Evolutionary conservation across 1,140 invertebrate species (phyloP).

Genomic region (Wiebesia pumilae): DNA sequence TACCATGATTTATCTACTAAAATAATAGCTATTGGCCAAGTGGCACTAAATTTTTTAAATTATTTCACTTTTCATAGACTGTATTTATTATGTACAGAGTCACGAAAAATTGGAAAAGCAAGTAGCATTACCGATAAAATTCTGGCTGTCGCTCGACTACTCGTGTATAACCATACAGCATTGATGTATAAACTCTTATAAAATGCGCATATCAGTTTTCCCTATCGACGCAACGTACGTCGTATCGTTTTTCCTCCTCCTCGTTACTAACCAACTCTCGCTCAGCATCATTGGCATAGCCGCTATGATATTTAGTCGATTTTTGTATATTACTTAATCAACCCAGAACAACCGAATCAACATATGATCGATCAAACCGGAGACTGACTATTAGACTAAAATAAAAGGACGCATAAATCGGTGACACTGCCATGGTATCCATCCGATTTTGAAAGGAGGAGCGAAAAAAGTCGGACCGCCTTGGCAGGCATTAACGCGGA

Average conservation of each 20-base stretch:
- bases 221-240: neutral
- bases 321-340: too few relatives aligned
- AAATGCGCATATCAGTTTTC: too few relatives aligned
- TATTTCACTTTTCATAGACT: too few relatives aligned
- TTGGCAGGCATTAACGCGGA: neutral
- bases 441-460: neutral
- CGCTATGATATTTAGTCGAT: constrained; percentile 71
- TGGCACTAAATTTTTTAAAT: too few relatives aligned
- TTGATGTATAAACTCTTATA: too few relatives aligned
- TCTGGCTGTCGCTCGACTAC: neutral
- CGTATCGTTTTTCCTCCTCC: neutral
- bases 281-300: constrained; percentile 69
- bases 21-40: too few relatives aligned
- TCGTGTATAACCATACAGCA: too few relatives aligned
- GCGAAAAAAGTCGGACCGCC: too few relatives aligned
- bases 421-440: too few relatives aligned
- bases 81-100: too few relatives aligned
- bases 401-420: constrained; percentile 66
- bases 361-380: constrained; percentile 74
- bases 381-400: constrained; percentile 73
- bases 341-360: constrained; percentile 68
- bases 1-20: too few relatives aligned
- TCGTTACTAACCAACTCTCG: neutral
- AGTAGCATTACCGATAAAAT: neutral
- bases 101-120: too few relatives aligned